phyloP scores from a whole-genome alignment of 2,113 vertebrate species.

The Gavia stellata region DNA sequence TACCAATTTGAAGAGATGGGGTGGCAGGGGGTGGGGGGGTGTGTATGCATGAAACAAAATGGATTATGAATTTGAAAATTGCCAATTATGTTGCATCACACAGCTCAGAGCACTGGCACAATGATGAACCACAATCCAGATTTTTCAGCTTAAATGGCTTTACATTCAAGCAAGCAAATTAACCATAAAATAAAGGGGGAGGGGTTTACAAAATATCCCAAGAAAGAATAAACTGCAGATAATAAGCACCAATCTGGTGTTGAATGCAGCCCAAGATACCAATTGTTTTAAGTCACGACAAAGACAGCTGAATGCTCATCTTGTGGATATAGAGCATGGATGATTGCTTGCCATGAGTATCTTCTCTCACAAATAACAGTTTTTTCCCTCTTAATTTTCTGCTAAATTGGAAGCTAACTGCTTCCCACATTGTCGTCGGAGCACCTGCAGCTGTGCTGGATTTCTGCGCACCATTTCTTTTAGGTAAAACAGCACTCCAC shows the following conservation, averaged over 20 bases:
- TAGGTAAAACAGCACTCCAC: slow-evolving; percentile 83
- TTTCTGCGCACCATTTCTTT: slow-evolving; percentile 86
- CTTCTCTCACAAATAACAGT: slow-evolving; percentile 89
- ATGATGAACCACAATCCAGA: slow-evolving; percentile 74
- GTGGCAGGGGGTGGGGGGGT: neutral
- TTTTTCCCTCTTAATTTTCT: slow-evolving; percentile 90
- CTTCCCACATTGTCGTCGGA: slow-evolving; percentile 85
- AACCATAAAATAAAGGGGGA: slow-evolving; percentile 77
- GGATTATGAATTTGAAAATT: slow-evolving; percentile 82
- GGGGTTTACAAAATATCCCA: slow-evolving; percentile 78
- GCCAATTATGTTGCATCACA: slow-evolving; percentile 79
- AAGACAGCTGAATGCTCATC: slow-evolving; percentile 87
- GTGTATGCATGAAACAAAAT: slow-evolving; percentile 62
- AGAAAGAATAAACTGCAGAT: slow-evolving; percentile 84
- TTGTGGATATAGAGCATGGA: slow-evolving; percentile 76
- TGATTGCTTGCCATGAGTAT: slow-evolving; percentile 87
- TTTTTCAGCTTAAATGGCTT: slow-evolving; percentile 83
- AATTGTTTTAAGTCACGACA: slow-evolving; percentile 88
- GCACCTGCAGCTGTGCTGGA: slow-evolving; percentile 87
- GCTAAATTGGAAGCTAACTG: slow-evolving; percentile 90
- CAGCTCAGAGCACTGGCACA: slow-evolving; percentile 77
- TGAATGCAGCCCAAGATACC: slow-evolving; percentile 84
- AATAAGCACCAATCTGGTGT: slow-evolving; percentile 86
- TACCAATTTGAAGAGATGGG: neutral
- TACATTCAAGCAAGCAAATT: slow-evolving; percentile 85